Evolutionary conservation across 2,888 invertebrate genomes (phyloP).

Genomic region (Oligia latruncula): DNA sequence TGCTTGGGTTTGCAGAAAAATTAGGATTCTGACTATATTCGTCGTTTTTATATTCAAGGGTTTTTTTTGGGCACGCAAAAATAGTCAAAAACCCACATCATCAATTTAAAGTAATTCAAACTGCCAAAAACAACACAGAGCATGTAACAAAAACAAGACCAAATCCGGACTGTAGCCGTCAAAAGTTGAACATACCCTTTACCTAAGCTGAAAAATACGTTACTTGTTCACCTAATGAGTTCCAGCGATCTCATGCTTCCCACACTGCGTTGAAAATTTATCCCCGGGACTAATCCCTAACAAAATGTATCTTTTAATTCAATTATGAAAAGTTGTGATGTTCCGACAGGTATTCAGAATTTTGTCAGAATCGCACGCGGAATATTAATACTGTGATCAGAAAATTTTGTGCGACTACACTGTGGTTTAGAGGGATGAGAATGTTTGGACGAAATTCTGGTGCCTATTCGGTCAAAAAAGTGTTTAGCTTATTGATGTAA

Average conservation of each 20-base stretch:
- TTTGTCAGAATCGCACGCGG: constrained; percentile 25
- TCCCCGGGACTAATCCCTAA: constrained; percentile 19
- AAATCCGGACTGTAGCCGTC: constrained; percentile 5
- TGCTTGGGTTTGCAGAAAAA: not conserved
- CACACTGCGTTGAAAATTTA: constrained; percentile 31
- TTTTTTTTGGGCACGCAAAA: not conserved
- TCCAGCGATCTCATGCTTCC: constrained; percentile 11
- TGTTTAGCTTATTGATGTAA: not conserved
- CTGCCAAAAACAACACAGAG: constrained; percentile 18
- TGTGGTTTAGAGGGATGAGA: not conserved
- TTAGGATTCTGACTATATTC: not conserved
- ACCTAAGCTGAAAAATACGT: constrained; percentile 38
- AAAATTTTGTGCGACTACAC: constrained; percentile 20
- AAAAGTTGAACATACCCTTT: constrained; percentile 25
- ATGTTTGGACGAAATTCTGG: constrained; percentile 5
- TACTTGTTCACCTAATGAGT: constrained; percentile 40
- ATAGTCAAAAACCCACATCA: constrained; percentile 14
- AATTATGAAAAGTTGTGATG: constrained; percentile 58
- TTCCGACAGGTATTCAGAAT: constrained; percentile 39
- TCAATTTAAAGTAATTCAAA: constrained; percentile 9
- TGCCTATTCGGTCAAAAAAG: not conserved
- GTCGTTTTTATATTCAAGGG: not conserved
- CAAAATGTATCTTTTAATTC: constrained; percentile 60
- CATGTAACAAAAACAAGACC: constrained; percentile 2
- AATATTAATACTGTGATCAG: constrained; percentile 38